phyloP scores from a whole-genome alignment of 2,113 vertebrate species.

The Zosterops borbonicus region DNA sequence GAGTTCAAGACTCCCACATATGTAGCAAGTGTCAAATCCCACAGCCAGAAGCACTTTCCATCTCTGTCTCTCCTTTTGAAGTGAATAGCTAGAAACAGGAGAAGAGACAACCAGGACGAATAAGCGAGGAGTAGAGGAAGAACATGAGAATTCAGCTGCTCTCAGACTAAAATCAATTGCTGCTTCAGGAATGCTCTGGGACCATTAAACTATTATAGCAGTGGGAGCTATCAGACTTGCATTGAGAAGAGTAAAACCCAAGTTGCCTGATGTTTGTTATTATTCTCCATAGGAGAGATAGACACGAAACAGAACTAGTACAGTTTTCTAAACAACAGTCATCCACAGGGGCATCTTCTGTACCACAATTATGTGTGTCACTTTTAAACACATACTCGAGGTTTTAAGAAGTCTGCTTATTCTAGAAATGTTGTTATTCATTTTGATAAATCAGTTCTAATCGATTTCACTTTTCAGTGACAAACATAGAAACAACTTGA shows the following conservation, averaged over 20 bases:
- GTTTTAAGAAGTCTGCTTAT: not conserved
- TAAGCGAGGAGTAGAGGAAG: not conserved
- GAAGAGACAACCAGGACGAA: not conserved
- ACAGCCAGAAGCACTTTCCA: not conserved
- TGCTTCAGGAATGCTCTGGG: not conserved
- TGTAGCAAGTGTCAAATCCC: not conserved
- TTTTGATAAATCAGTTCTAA: not conserved
- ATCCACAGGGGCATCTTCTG: not conserved
- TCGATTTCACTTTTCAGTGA: not conserved
- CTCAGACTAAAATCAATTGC: not conserved
- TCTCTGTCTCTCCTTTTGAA: not conserved
- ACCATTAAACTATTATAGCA: not conserved
- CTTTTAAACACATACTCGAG: not conserved
- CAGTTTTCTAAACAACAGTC: not conserved
- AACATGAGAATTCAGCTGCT: not conserved
- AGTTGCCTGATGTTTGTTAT: not conserved
- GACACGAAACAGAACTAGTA: not conserved
- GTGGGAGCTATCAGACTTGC: not conserved
- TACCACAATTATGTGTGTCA: not conserved
- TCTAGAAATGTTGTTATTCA: not conserved
- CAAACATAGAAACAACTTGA: not conserved
- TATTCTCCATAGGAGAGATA: not conserved
- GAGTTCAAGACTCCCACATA: not conserved
- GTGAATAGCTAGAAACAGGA: not conserved
- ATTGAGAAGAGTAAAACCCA: not conserved